Evolutionary conservation across 2,797 vertebrate genomes (phyloP).

Genomic region (Calcarius lapponicus): DNA sequence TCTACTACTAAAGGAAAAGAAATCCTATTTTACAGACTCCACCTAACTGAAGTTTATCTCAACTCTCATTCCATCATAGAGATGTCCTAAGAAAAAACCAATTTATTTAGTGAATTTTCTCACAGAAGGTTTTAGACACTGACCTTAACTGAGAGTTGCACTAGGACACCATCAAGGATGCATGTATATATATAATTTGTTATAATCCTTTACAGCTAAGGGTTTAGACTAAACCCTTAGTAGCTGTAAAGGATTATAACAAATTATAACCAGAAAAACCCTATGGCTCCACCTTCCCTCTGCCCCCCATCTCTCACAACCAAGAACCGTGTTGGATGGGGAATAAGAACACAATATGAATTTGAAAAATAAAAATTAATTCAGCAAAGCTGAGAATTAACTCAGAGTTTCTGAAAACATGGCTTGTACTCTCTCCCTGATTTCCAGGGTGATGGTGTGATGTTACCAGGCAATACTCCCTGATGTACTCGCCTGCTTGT

Average conservation of each 20-base stretch:
- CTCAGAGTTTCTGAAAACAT: not conserved
- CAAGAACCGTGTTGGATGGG: not conserved
- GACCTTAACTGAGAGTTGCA: not conserved
- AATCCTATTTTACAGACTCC: not conserved
- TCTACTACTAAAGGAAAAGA: not conserved
- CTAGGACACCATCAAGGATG: not conserved
- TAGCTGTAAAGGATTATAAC: not conserved
- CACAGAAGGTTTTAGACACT: not conserved
- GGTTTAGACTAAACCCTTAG: not conserved
- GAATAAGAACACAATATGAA: fast-evolving
- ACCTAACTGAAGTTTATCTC: not conserved
- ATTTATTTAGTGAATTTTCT: not conserved
- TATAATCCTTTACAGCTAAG: not conserved
- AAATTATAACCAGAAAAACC: not conserved
- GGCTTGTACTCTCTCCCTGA: not conserved
- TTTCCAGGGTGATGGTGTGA: not conserved
- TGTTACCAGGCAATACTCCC: not conserved
- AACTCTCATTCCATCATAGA: not conserved
- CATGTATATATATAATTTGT: not conserved
- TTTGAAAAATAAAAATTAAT: not conserved
- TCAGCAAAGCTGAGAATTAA: not conserved
- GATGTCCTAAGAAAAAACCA: not conserved
- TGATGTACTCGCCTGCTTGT: not conserved
- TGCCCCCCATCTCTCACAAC: not conserved
- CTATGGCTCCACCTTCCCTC: not conserved